Evolutionary conservation across 1,140 invertebrate species (phyloP).

Genomic region (Bombus haemorrhoidalis): DNA sequence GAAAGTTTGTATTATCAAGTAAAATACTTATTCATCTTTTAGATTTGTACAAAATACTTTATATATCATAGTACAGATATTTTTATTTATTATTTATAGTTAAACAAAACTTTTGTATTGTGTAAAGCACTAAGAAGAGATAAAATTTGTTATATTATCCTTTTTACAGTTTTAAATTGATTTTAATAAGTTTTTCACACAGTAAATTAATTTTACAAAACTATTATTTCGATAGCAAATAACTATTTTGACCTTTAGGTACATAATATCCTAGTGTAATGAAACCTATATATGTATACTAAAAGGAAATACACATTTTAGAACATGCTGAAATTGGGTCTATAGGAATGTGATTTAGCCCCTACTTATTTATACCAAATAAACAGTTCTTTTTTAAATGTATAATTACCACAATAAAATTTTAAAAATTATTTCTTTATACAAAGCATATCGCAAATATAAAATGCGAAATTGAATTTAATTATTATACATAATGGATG

Average conservation of each 20-base stretch:
- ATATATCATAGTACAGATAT: conserved; percentile 41
- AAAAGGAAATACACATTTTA: conserved; percentile 33
- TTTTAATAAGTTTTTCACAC: conserved; percentile 22
- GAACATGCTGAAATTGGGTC: conserved; percentile 39
- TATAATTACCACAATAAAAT: conserved; percentile 40
- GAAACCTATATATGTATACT: conserved; percentile 14
- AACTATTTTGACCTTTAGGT: conserved; percentile 3
- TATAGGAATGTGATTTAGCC: conserved; percentile 49
- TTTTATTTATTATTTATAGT: conserved; percentile 45
- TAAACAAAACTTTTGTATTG: conserved; percentile 26
- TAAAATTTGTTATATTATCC: conserved; percentile 13
- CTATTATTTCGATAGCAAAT: conserved; percentile 14
- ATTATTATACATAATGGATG: conserved; percentile 81
- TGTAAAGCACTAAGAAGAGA: conserved; percentile 27
- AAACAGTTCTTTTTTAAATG: conserved; percentile 18
- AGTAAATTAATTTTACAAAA: conserved; percentile 39
- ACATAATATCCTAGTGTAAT: conserved; percentile 7
- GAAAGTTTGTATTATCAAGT: conserved; percentile 51
- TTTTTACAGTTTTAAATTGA: conserved; percentile 41
- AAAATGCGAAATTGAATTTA: conserved; percentile 45
- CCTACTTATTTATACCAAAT: conserved; percentile 38
- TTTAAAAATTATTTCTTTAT: conserved; percentile 36
- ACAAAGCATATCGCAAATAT: conserved; percentile 17
- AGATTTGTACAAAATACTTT: conserved; percentile 58
- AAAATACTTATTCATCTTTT: conserved; percentile 44